phyloP scores from a whole-genome alignment of 1,140 invertebrate genomes.

The Xylocopa sonorina region DNA sequence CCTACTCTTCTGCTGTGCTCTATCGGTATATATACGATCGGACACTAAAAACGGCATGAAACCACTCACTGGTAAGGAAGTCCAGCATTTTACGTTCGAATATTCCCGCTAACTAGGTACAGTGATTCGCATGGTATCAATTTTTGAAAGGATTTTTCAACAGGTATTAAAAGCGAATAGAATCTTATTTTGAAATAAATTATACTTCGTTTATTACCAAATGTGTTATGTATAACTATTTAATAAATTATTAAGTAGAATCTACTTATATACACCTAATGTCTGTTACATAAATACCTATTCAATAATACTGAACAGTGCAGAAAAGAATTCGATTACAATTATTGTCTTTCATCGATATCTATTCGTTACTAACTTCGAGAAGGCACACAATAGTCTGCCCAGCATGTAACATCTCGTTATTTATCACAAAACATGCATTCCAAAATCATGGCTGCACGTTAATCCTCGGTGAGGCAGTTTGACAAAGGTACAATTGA shows the following conservation, averaged over 20 bases:
- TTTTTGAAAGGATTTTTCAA: no score
- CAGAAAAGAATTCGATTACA: conserved; percentile 3
- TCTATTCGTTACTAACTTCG: conserved; percentile 29
- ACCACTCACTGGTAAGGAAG: not conserved
- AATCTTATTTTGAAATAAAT: not conserved
- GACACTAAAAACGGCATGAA: no score
- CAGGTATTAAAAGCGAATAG: not conserved
- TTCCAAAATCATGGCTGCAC: not conserved
- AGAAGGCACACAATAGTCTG: not conserved
- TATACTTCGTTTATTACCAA: not conserved
- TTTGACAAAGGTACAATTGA: conserved; percentile 28
- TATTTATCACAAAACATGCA: conserved; percentile 55
- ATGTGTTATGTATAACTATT: not conserved
- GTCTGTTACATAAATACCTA: conserved; percentile 34
- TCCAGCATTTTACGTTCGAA: not conserved
- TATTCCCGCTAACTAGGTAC: not conserved
- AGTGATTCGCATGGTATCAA: no score
- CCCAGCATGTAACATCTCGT: not conserved
- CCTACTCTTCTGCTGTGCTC: not conserved
- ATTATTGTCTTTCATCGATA: conserved; percentile 58
- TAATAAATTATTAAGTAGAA: conserved; percentile 38
- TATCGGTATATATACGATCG: not conserved
- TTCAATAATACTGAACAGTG: conserved; percentile 53
- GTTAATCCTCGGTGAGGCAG: conserved; percentile 9
- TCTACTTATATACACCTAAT: conserved; percentile 26